Evolutionary conservation across 2,113 vertebrate genomes (phyloP).

Genomic region (Psilopsiagon aurifrons): DNA sequence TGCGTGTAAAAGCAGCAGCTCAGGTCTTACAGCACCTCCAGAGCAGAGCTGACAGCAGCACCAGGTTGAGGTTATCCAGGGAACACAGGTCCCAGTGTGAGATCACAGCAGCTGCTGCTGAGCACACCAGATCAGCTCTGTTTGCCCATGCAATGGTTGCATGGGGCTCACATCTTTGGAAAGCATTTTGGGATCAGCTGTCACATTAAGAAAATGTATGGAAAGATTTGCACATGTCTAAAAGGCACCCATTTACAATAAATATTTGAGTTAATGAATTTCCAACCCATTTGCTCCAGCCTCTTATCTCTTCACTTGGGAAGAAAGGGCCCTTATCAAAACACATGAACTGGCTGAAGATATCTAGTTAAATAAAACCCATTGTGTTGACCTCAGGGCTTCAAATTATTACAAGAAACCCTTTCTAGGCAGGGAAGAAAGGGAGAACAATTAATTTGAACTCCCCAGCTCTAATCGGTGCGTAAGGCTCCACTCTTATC

Average conservation of each 20-base stretch:
- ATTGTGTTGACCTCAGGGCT: conserved; percentile 27
- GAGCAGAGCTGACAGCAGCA: background rate
- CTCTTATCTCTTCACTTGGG: conserved; percentile 42
- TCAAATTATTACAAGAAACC: conserved; percentile 47
- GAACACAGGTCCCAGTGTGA: background rate
- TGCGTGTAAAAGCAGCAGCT: background rate
- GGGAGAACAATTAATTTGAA: conserved; percentile 46
- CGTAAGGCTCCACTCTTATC: background rate
- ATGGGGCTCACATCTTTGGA: background rate
- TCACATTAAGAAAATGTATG: conserved; percentile 34
- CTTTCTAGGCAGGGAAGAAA: background rate
- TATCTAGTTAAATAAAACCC: conserved; percentile 9
- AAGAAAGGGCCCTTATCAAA: conserved; percentile 35
- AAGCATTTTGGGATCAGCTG: conserved; percentile 30
- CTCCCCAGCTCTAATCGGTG: background rate
- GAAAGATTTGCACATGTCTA: background rate
- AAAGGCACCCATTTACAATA: conserved; percentile 43
- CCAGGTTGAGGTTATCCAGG: background rate
- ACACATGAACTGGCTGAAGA: conserved; percentile 16
- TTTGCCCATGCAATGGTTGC: background rate
- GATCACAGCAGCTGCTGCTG: background rate
- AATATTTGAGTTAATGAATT: conserved; percentile 67
- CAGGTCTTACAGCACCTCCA: background rate
- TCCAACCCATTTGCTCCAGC: conserved; percentile 63
- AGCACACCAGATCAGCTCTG: background rate